These are phyloP conservation scores for Discoglossus pictus DNA, from an alignment of 2,797 vertebrate genomes.

Conservation along the genomic window DNA sequence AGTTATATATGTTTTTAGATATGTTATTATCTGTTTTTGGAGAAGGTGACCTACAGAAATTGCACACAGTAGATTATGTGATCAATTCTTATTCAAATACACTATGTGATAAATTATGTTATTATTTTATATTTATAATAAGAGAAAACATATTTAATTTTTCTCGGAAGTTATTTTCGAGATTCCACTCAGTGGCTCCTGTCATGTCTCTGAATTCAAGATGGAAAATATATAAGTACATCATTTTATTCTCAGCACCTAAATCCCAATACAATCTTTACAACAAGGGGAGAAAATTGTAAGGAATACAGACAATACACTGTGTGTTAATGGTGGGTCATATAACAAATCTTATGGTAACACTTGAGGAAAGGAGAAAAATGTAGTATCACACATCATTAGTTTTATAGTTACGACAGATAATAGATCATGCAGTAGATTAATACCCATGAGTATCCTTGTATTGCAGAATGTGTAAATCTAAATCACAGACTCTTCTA, in stretches of 20 bases:
- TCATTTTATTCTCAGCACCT: neutral
- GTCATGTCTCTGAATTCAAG: too few species aligned
- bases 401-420: slow-evolving; percentile 31
- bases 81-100: too few species aligned
- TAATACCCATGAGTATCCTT: slow-evolving; percentile 15
- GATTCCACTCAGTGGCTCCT: too few species aligned
- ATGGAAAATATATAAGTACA: neutral
- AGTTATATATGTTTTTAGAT: too few species aligned
- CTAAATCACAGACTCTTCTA: slow-evolving; percentile 17
- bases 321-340: neutral
- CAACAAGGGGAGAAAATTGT: neutral
- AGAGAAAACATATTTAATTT: too few species aligned
- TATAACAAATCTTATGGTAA: slow-evolving; percentile 1
- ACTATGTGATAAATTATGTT: too few species aligned
- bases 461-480: slow-evolving; percentile 30
- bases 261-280: neutral
- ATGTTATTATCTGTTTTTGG: too few species aligned
- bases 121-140: too few species aligned
- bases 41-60: too few species aligned
- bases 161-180: too few species aligned
- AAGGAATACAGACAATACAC: neutral
- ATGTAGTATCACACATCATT: slow-evolving; percentile 31
- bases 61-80: too few species aligned
- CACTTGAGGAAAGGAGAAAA: slow-evolving; percentile 14
- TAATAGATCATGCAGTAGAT: slow-evolving; percentile 31